These are phyloP conservation scores for Copsychus sechellarum DNA, from an alignment of 2,113 vertebrate species.

Conservation along the genomic window DNA sequence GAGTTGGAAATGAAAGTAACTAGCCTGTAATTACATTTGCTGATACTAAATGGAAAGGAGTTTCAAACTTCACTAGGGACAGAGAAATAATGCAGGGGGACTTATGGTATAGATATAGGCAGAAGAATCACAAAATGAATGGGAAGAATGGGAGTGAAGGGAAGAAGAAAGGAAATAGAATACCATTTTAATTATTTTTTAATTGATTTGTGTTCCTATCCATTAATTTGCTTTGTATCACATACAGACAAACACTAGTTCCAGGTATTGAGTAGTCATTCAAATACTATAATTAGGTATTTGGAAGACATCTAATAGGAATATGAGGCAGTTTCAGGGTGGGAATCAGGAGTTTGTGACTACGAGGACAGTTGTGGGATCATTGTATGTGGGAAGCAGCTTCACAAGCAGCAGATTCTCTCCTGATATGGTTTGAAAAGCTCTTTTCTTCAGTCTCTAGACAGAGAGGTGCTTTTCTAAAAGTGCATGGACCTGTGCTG, in stretches of 20 bases:
- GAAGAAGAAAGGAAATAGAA: conserved; percentile 20
- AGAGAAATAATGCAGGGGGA: background rate
- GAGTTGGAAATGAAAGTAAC: conserved; percentile 40
- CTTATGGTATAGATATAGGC: background rate
- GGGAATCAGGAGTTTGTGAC: background rate
- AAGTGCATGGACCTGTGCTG: background rate
- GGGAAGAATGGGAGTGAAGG: background rate
- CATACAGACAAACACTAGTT: background rate
- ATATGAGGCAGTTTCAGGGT: background rate
- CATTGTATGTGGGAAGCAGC: background rate
- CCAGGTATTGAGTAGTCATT: background rate
- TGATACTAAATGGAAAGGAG: conserved; percentile 47
- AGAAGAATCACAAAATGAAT: conserved; percentile 7
- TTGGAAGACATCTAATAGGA: background rate
- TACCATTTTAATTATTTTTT: conserved; percentile 1
- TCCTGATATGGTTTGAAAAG: background rate
- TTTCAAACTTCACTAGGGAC: conserved; percentile 22
- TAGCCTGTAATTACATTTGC: conserved; percentile 50
- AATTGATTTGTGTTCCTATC: conserved; percentile 23
- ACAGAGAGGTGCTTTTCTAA: background rate
- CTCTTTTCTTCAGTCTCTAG: background rate
- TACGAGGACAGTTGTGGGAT: rapidly evolving
- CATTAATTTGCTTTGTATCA: background rate
- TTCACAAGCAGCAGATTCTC: background rate
- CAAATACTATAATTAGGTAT: background rate